Percentiles rank a stretch among this genome's conserved stretches.
Conservation (phyloP, 2,797 vertebrate genomes). For the Crypturellus tataupa region DNA sequence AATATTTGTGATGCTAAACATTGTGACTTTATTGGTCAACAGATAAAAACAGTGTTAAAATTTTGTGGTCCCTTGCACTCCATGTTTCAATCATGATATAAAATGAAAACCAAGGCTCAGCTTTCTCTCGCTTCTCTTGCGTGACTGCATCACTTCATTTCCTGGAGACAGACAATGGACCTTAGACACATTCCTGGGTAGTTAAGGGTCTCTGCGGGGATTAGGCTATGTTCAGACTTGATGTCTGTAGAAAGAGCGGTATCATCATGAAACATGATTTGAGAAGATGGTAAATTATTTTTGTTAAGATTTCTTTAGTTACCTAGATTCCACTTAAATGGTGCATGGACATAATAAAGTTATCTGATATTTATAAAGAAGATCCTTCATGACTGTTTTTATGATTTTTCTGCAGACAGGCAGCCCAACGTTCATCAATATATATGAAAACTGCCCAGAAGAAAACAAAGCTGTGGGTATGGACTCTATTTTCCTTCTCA, state of each 20-base stretch:
- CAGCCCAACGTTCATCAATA: constrained; percentile 76
- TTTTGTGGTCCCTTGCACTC: neutral
- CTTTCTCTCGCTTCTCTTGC: neutral
- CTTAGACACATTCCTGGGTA: neutral
- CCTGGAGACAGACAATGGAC: neutral
- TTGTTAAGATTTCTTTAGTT: neutral
- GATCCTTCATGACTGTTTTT: neutral
- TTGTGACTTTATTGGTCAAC: neutral
- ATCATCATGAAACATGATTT: neutral
- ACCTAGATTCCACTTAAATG: neutral
- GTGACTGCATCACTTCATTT: neutral
- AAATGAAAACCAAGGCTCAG: neutral
- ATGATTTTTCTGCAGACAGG: constrained; percentile 79
- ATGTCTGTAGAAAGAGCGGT: neutral
- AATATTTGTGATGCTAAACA: neutral
- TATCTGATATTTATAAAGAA: neutral
- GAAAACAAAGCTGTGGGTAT: constrained; percentile 74
- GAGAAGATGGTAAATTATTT: neutral
- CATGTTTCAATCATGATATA: neutral
- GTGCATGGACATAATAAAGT: neutral
- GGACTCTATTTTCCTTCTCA: constrained; percentile 43
- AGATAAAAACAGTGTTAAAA: neutral
- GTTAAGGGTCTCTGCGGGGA: neutral
- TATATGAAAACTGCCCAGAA: constrained; percentile 90
- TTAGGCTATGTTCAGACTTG: neutral